These are phyloP conservation scores for Lagorchestes hirsutus DNA, from an alignment of 2,797 vertebrate genomes.

Conservation along the genomic window DNA sequence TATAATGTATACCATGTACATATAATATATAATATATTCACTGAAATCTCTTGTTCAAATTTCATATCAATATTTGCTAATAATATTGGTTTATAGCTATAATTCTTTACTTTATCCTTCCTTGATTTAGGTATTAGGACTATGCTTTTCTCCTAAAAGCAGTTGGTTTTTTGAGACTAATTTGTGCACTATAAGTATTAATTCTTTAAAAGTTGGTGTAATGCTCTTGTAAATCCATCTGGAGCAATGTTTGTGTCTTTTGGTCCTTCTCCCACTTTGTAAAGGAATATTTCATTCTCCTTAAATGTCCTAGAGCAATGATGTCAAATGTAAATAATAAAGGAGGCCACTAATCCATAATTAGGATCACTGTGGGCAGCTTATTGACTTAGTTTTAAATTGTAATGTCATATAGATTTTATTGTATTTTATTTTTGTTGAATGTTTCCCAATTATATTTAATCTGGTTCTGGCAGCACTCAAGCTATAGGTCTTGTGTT, in stretches of 20 bases:
- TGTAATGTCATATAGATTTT: too few species aligned
- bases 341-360: not conserved
- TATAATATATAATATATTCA: not conserved
- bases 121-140: not conserved
- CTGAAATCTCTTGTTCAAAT: not conserved
- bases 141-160: not conserved
- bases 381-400: not conserved
- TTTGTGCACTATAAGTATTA: not conserved
- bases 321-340: not conserved
- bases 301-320: not conserved
- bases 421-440: too few species aligned
- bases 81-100: not conserved
- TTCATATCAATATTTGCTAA: not conserved
- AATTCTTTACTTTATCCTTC: not conserved
- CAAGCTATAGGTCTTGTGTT: not conserved
- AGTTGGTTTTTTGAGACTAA: not conserved
- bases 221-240: not conserved
- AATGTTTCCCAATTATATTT: not conserved
- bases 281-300: not conserved
- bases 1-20: not conserved
- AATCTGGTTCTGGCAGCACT: not conserved
- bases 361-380: not conserved
- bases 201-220: not conserved
- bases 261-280: not conserved
- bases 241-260: not conserved